These are phyloP conservation scores for Leptocoma aspasia DNA, from an alignment of 2,113 vertebrate genomes.

Conservation along the genomic window DNA sequence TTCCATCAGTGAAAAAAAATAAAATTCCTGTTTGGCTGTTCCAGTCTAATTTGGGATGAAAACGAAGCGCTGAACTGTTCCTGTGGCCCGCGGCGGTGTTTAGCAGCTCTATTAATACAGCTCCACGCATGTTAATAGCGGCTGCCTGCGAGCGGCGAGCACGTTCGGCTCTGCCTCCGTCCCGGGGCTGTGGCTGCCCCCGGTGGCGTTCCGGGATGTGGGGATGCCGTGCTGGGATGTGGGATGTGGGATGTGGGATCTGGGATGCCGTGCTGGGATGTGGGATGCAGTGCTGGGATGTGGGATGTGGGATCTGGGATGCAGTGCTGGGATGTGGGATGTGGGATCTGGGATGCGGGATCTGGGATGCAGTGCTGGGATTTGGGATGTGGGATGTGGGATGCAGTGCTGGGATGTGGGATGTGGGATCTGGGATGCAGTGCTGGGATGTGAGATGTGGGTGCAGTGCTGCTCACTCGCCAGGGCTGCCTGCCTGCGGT, in stretches of 20 bases:
- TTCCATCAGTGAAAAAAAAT: not conserved
- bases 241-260: not conserved
- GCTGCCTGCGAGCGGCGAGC: not conserved
- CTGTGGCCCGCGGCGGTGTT: not conserved
- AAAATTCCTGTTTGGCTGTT: not conserved
- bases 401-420: not conserved
- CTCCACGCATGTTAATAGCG: not conserved
- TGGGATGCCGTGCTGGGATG: accelerated
- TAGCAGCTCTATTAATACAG: not conserved
- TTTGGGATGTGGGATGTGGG: not conserved
- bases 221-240: not conserved
- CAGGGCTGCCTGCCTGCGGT: not conserved
- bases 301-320: not conserved
- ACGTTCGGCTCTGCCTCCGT: accelerated
- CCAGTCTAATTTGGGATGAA: constrained; percentile 21
- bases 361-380: not conserved
- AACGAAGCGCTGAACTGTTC: not conserved
- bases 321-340: not conserved
- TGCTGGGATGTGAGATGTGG: too few species aligned
- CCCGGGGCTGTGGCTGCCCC: accelerated
- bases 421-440: not conserved
- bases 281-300: not conserved
- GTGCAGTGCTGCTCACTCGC: accelerated
- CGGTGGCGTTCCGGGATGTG: accelerated
- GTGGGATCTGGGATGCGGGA: too few species aligned